Evolutionary conservation across 2,888 invertebrate genomes (phyloP).

Genomic region (Meganola albula): DNA sequence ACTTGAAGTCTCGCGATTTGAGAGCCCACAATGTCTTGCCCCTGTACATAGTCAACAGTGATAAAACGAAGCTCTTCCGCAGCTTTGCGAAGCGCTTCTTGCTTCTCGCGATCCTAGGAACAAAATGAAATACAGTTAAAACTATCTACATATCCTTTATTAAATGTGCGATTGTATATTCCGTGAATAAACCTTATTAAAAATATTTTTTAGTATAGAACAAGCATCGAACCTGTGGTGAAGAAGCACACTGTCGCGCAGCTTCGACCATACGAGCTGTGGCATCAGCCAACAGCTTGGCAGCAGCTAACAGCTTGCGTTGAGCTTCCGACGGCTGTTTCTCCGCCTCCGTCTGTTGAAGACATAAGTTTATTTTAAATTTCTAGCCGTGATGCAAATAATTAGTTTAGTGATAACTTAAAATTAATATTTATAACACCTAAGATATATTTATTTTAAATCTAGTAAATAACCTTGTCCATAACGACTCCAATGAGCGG

Average conservation of each 20-base stretch:
- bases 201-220: no score
- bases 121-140: not conserved
- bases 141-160: not conserved
- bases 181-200: no score
- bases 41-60: slow-evolving; percentile 88
- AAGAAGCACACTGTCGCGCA: slow-evolving; percentile 93
- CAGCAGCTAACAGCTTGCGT: slow-evolving; percentile 93
- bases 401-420: no score
- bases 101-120: slow-evolving; percentile 85
- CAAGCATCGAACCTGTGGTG: slow-evolving; percentile 82
- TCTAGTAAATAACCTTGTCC: no score
- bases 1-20: slow-evolving; percentile 74
- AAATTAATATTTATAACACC: no score
- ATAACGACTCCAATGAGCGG: no score
- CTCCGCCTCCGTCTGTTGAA: slow-evolving; percentile 89
- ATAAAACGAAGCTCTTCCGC: slow-evolving; percentile 96
- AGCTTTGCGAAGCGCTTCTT: slow-evolving; percentile 89
- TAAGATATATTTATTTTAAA: no score
- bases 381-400: no score
- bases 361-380: not conserved
- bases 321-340: slow-evolving; percentile 92
- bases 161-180: no score
- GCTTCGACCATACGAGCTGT: slow-evolving; percentile 98
- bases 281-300: slow-evolving; percentile 96
- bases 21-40: slow-evolving; percentile 84